phyloP scores from a whole-genome alignment of 2,797 vertebrate species.

The Anas bahamensis region DNA sequence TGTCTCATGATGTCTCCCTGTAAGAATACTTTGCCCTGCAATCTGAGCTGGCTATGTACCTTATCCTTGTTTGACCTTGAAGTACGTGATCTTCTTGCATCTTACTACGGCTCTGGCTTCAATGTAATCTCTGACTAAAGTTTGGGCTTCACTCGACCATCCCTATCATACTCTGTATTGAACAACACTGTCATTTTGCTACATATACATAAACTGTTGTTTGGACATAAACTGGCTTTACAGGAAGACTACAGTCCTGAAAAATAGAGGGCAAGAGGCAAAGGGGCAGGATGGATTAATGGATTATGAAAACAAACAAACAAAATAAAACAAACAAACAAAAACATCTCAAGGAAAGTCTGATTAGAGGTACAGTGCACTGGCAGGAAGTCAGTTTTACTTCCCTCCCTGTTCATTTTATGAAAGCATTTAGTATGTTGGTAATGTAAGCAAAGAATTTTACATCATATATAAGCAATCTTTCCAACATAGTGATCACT shows the following conservation, averaged over 20 bases:
- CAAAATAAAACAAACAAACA: too few relatives aligned
- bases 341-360: background rate
- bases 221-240: background rate
- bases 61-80: background rate
- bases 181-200: background rate
- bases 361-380: background rate
- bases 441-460: background rate
- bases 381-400: background rate
- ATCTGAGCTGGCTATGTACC: background rate
- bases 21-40: background rate
- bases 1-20: background rate
- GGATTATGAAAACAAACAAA: background rate
- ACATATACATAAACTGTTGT: background rate
- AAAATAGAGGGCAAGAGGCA: background rate
- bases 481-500: background rate
- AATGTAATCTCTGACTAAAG: background rate
- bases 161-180: background rate
- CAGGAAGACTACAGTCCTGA: background rate
- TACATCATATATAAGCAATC: background rate
- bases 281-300: background rate
- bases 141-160: background rate
- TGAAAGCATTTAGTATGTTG: rapidly evolving
- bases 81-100: background rate
- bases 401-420: background rate
- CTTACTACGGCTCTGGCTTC: background rate